Evolutionary conservation across 2,888 invertebrate species (phyloP).

Genomic region (Agonopterix arenella): DNA sequence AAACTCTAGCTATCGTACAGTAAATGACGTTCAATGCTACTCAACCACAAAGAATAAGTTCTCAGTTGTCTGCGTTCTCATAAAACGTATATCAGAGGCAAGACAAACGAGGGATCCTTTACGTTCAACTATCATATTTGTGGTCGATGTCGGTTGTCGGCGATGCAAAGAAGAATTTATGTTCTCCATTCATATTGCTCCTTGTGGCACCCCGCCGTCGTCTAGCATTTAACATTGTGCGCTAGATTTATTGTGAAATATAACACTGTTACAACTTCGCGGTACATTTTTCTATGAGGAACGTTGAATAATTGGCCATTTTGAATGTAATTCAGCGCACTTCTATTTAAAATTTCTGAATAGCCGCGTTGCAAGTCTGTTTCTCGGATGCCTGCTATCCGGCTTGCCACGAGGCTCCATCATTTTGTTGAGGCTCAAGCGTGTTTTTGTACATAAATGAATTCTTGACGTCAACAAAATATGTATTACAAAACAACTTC

Average conservation of each 20-base stretch:
- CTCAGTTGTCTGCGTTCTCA: neutral
- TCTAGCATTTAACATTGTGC: slow-evolving; percentile 24
- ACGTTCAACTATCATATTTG: slow-evolving; percentile 32
- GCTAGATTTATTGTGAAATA: slow-evolving; percentile 39
- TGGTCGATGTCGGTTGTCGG: slow-evolving; percentile 33
- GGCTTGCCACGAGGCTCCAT: no score
- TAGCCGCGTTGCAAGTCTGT: no score
- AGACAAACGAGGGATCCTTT: slow-evolving; percentile 23
- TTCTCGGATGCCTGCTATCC: no score
- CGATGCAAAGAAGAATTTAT: slow-evolving; percentile 53
- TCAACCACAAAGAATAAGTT: no score
- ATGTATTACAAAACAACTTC: no score
- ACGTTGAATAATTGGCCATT: slow-evolving; percentile 2
- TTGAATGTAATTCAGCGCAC: no score
- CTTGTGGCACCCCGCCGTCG: slow-evolving; percentile 7
- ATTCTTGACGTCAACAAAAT: no score
- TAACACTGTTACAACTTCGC: slow-evolving; percentile 14
- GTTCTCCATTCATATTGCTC: slow-evolving; percentile 30
- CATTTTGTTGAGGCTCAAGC: no score
- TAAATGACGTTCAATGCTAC: no score
- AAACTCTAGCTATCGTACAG: no score
- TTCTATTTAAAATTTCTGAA: no score
- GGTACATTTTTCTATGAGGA: slow-evolving; percentile 17
- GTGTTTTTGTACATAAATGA: no score
- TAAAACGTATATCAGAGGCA: slow-evolving; percentile 6